phyloP scores from a whole-genome alignment of 2,888 invertebrate genomes.

The Theodoxus fluviatilis region DNA sequence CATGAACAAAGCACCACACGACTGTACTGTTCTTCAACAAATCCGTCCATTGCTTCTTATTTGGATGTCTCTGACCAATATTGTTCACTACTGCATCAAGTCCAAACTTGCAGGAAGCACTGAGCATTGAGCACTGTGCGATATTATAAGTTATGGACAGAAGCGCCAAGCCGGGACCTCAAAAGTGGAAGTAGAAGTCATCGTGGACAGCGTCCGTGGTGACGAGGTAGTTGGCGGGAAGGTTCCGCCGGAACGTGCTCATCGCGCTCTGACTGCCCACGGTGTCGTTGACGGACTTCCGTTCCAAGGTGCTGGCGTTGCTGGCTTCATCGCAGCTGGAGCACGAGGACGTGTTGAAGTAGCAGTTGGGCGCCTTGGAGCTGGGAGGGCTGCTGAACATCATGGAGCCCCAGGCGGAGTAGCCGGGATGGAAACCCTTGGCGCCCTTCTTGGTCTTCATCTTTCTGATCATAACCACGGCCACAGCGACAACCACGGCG shows the following conservation, averaged over 20 bases:
- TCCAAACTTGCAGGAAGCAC: too few species aligned
- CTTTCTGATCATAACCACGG: constrained; percentile 26
- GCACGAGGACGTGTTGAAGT: constrained; percentile 27
- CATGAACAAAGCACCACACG: too few species aligned
- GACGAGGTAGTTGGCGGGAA: constrained; percentile 32
- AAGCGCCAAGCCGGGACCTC: too few species aligned
- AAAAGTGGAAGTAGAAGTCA: constrained; percentile 31
- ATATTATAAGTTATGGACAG: too few species aligned
- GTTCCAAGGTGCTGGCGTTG: constrained; percentile 10
- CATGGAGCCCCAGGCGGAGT: constrained; percentile 28
- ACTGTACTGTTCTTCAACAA: too few species aligned
- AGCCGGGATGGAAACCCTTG: constrained; percentile 26
- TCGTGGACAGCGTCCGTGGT: constrained; percentile 28
- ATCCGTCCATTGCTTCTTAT: too few species aligned
- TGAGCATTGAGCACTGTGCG: too few species aligned
- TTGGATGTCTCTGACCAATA: too few species aligned
- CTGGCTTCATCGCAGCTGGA: constrained; percentile 24
- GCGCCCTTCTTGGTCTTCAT: constrained; percentile 20
- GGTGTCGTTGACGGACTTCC: too few species aligned
- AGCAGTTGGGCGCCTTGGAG: constrained; percentile 28
- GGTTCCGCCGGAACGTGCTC: constrained; percentile 29
- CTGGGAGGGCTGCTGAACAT: constrained; percentile 24
- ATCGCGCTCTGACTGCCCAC: constrained; percentile 29
- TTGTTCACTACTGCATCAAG: too few species aligned
- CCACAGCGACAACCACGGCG: constrained; percentile 27